Evolutionary conservation across 1,140 invertebrate genomes (phyloP), one percentile per base, ranked within the genome.

Genomic region (Onthophagus taurus): DNA sequence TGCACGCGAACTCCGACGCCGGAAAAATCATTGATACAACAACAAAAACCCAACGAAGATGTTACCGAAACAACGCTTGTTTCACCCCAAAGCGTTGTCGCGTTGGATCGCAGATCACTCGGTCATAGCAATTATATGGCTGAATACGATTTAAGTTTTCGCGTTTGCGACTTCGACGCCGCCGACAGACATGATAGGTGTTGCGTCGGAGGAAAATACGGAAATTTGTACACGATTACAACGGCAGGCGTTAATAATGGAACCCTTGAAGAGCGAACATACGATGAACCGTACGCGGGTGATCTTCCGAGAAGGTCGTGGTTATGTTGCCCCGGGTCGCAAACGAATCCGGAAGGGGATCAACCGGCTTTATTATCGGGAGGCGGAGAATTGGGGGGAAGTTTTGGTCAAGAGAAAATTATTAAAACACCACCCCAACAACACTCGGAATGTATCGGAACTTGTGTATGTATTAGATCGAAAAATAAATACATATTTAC

Each of bases 241-340:
- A 57, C 56, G 35, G 23, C n/a, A 6, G 38, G 38, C 14, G 24
- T 26, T 16, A 50, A 42, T 18, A 44, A 35, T 11, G 35, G 54
- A 43, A n/a, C n/a, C n/a, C n/a, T n/a, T n/a, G 58, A 61, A 34
- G 63, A 65, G 46, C 50, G 63, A 16, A 63, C 56, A 4, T 65
- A 65, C 39, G 63, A 65, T 49, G 63, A 65, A 48, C 63, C 63
- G 11, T 65, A 59, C 41, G 54, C 54, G 0, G 62, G 62, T 2
- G 63, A 63, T 48, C 41, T 61, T 14, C 55, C 53, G 14, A 51
- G 58, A 31, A 52, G 57, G 30, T 65, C 63, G 11, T 65, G 63
- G 63, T 34, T 65, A 7, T 65, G 63, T 50, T 65, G 63, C 52
- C 61, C 63, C 4, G 63, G 63, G 18, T 63, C 57, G 13, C 55